These are phyloP conservation scores for Neoscelio sp. DNA, from an alignment of 2,888 invertebrate genomes.

Conservation along the genomic window DNA sequence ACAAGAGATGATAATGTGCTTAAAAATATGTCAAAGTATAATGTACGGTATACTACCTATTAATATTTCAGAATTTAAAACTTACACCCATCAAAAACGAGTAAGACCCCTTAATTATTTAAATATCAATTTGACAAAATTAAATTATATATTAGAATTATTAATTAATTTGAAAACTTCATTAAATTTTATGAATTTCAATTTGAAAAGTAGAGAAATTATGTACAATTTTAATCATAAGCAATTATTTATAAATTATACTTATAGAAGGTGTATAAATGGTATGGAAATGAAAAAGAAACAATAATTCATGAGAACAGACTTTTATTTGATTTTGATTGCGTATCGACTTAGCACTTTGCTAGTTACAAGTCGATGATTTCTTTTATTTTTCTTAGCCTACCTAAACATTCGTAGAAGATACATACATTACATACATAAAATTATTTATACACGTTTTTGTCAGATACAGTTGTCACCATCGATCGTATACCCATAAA, in stretches of 20 bases:
- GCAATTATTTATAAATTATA: no score
- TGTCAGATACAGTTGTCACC: slow-evolving; percentile 44
- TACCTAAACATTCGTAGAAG: slow-evolving; percentile 48
- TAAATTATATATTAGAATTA: neutral
- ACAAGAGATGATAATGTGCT: slow-evolving; percentile 10
- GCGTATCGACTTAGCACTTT: slow-evolving; percentile 50
- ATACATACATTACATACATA: slow-evolving; percentile 67
- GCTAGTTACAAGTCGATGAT: slow-evolving; percentile 44
- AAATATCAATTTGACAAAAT: slow-evolving; percentile 21
- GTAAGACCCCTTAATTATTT: no score
- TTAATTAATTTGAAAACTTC: no score
- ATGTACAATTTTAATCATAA: no score
- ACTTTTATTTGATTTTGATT: slow-evolving; percentile 76
- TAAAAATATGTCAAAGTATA: no score
- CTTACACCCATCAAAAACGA: no score
- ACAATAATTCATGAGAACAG: slow-evolving; percentile 72
- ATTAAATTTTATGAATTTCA: no score
- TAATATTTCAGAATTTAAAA: no score
- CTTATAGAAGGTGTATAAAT: slow-evolving; percentile 1
- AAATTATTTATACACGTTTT: slow-evolving; percentile 63
- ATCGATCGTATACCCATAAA: slow-evolving; percentile 61
- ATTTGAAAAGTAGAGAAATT: no score
- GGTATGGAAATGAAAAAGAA: slow-evolving; percentile 8
- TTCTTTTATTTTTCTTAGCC: slow-evolving; percentile 38
- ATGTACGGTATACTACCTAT: no score